Conservation (phyloP, 1,140 invertebrate species). For the Zaprionus tsacasi region DNA sequence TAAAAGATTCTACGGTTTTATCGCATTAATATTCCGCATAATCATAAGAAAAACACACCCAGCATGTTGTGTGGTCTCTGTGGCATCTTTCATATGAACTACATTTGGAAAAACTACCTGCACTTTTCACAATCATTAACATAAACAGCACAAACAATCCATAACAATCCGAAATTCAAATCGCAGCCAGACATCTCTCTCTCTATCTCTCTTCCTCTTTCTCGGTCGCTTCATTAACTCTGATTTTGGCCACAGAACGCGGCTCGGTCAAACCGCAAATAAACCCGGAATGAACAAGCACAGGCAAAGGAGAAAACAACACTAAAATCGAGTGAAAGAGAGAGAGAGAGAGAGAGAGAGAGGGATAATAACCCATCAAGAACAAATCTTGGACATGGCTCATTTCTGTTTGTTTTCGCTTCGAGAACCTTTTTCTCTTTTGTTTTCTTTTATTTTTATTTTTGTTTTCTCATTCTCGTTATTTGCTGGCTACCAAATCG, state of each 20-base stretch:
- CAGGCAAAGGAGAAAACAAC: not conserved
- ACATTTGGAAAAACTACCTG: slow-evolving; percentile 44
- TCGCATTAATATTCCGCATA: slow-evolving; percentile 5
- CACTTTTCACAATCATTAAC: slow-evolving; percentile 65
- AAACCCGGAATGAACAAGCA: slow-evolving; percentile 32
- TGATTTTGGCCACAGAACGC: slow-evolving; percentile 14
- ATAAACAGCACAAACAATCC: slow-evolving; percentile 74
- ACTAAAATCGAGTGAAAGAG: not conserved
- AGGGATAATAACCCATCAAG: slow-evolving; percentile 16
- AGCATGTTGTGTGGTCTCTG: slow-evolving; percentile 1
- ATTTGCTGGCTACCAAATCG: slow-evolving; percentile 25
- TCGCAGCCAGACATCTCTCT: slow-evolving; percentile 64
- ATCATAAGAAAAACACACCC: slow-evolving; percentile 8
- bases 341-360: not conserved
- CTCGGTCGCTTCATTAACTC: slow-evolving; percentile 68
- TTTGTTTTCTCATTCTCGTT: not conserved
- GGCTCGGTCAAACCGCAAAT: slow-evolving; percentile 68
- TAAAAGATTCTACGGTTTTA: not conserved
- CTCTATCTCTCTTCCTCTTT: not conserved
- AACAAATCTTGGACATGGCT: slow-evolving; percentile 53
- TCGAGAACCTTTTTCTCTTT: slow-evolving; percentile 41
- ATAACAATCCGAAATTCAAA: slow-evolving; percentile 61
- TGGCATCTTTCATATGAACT: slow-evolving; percentile 19
- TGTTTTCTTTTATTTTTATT: slow-evolving; percentile 27
- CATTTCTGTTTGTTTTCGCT: slow-evolving; percentile 58